Conservation (phyloP, 1,140 invertebrate genomes). For the Polyergus mexicanus region DNA sequence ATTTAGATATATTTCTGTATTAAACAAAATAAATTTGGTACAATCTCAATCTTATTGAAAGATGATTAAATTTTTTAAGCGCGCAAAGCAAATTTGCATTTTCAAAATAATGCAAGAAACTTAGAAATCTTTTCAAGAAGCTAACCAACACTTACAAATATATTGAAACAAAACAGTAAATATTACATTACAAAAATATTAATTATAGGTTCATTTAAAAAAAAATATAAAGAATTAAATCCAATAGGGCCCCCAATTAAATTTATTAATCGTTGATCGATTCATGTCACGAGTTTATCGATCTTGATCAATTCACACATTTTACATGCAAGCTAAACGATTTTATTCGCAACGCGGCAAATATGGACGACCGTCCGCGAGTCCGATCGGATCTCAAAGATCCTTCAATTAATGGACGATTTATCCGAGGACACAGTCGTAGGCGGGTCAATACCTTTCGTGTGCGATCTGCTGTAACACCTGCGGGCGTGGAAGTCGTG, state of each 20-base stretch:
- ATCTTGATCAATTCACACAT: too few species aligned
- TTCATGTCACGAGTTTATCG: not conserved
- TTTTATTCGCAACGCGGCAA: not conserved
- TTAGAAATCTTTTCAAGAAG: not conserved
- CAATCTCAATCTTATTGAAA: not conserved
- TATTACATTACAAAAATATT: not conserved
- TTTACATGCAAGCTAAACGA: not conserved
- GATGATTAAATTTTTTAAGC: constrained; percentile 25
- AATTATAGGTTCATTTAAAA: not conserved
- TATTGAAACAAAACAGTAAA: not conserved
- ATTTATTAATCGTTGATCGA: not conserved
- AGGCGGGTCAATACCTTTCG: constrained; percentile 88
- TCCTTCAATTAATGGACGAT: not conserved
- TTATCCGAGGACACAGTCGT: not conserved
- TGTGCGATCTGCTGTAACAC: constrained; percentile 88
- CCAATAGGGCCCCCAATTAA: too few species aligned
- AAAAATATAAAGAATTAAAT: constrained; percentile 21
- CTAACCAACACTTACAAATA: constrained; percentile 61
- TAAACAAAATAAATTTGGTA: constrained; percentile 17
- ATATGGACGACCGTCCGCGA: not conserved
- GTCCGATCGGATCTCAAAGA: not conserved
- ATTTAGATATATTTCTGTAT: constrained; percentile 30
- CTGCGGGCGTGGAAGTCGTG: constrained; percentile 88
- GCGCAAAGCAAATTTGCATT: constrained; percentile 14
- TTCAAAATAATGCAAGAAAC: not conserved